phyloP scores from a whole-genome alignment of 2,797 vertebrate genomes.

The Delichon dasypus region DNA sequence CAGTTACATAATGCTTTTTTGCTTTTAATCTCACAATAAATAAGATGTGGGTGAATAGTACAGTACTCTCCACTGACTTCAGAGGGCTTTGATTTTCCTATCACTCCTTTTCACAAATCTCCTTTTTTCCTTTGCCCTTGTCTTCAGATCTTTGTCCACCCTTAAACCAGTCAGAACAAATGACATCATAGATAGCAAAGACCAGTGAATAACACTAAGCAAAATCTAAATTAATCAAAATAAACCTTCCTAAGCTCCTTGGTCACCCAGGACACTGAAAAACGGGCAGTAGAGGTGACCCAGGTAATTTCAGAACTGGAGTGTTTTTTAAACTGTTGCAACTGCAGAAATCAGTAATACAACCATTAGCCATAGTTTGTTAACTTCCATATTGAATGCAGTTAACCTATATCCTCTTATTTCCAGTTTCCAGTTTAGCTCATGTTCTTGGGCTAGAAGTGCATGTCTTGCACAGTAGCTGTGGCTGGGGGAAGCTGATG shows the following conservation, averaged over 20 bases:
- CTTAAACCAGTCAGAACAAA: background rate
- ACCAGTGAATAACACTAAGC: conserved; percentile 2
- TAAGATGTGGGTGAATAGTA: conserved; percentile 36
- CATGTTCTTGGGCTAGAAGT: accelerated
- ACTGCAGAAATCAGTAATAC: background rate
- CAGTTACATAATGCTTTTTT: conserved; percentile 46
- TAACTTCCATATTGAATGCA: background rate
- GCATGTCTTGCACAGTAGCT: background rate
- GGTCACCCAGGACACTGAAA: background rate
- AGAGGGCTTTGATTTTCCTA: conserved; percentile 27
- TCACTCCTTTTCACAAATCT: conserved; percentile 54
- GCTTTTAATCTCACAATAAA: conserved; percentile 54
- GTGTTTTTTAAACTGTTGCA: background rate
- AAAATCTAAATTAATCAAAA: background rate
- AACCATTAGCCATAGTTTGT: background rate
- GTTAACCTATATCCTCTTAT: background rate
- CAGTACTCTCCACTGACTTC: conserved; percentile 1
- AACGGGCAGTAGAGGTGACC: background rate
- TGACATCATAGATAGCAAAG: conserved; percentile 25
- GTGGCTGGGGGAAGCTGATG: background rate
- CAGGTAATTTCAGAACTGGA: background rate
- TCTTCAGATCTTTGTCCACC: background rate
- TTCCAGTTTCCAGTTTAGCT: background rate
- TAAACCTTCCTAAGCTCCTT: background rate
- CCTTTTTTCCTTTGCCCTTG: conserved; percentile 57